These are phyloP conservation scores for Grantiella picta DNA, from an alignment of 2,113 vertebrate genomes.

Conservation along the genomic window DNA sequence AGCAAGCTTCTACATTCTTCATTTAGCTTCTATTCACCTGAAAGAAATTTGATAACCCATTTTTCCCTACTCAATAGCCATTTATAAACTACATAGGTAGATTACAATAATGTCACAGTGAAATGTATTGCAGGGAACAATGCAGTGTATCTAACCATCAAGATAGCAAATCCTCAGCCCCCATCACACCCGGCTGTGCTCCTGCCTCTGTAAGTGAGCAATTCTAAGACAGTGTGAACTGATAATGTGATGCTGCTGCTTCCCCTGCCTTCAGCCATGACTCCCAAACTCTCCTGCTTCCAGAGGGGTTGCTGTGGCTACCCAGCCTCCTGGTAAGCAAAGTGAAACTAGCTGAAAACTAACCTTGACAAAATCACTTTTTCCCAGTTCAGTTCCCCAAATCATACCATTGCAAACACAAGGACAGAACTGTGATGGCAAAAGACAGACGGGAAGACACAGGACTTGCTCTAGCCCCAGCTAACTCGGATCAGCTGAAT, in stretches of 20 bases:
- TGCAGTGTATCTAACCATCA: background rate
- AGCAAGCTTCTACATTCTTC: background rate
- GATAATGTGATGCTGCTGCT: background rate
- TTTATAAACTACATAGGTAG: background rate
- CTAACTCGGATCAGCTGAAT: background rate
- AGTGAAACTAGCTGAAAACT: background rate
- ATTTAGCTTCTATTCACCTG: background rate
- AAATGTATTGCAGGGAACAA: background rate
- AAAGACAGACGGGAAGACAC: background rate
- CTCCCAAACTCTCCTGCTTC: background rate
- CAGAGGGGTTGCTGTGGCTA: background rate
- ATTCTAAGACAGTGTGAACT: background rate
- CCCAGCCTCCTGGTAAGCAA: background rate
- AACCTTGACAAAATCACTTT: background rate
- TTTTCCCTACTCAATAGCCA: background rate
- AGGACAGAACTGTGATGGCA: background rate
- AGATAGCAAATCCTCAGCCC: background rate
- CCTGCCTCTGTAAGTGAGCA: background rate
- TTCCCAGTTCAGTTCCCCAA: background rate
- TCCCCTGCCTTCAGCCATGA: background rate
- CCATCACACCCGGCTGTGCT: background rate
- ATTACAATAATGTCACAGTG: background rate
- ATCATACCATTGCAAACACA: background rate
- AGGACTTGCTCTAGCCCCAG: background rate
- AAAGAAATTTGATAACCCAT: background rate